Conservation (phyloP, 2,888 invertebrate genomes). For the Chloroclystis v-ata region DNA sequence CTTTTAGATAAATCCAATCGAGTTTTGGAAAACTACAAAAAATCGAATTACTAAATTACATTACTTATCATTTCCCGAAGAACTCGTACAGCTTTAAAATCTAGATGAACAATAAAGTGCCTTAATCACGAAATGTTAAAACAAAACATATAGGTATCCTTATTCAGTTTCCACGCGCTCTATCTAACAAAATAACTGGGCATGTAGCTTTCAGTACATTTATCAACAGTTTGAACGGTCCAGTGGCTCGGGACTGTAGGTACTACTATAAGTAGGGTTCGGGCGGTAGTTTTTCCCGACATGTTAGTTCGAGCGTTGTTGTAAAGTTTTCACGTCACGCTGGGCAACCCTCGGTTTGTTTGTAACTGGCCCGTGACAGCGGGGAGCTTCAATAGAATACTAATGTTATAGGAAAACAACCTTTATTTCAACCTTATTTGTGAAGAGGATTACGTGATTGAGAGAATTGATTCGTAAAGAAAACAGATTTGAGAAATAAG, state of each 20-base stretch:
- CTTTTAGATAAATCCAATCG: too few relatives aligned
- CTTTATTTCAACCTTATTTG: slow-evolving; percentile 16
- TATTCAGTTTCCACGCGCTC: background rate
- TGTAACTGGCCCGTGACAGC: slow-evolving; percentile 55
- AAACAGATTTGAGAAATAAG: slow-evolving; percentile 11
- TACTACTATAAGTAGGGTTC: background rate
- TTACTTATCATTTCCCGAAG: too few relatives aligned
- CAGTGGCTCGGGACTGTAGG: background rate
- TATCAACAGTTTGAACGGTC: slow-evolving; percentile 1
- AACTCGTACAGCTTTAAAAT: too few relatives aligned
- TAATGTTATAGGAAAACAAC: slow-evolving; percentile 19
- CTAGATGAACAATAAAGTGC: too few relatives aligned
- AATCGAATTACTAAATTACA: too few relatives aligned
- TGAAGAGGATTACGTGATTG: slow-evolving; percentile 19
- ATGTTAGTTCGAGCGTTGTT: slow-evolving; percentile 17
- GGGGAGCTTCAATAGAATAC: slow-evolving; percentile 34
- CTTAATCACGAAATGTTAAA: background rate
- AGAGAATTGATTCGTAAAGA: slow-evolving; percentile 7
- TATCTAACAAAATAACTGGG: background rate
- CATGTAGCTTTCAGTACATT: background rate
- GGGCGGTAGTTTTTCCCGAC: slow-evolving; percentile 6
- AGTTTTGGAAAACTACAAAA: too few relatives aligned
- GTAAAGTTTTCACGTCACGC: slow-evolving; percentile 37
- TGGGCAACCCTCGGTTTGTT: slow-evolving; percentile 36
- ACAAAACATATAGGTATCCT: background rate